phyloP scores from a whole-genome alignment of 2,797 vertebrate species.

The Graptemys geographica region DNA sequence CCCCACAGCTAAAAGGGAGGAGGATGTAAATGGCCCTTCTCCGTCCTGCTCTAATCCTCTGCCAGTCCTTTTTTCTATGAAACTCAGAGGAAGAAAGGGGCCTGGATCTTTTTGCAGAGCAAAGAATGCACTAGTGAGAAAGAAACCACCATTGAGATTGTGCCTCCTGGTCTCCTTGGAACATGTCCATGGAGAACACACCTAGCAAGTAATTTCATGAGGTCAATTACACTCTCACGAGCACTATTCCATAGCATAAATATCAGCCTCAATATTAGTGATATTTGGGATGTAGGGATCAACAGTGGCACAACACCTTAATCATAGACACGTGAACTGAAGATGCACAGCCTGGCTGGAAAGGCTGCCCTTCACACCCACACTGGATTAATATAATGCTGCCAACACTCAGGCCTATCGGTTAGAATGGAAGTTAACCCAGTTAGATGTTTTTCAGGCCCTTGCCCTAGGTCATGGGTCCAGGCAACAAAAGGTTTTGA shows the following conservation, averaged over 20 bases:
- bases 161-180: background rate
- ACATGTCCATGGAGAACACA: background rate
- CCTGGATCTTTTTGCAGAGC: background rate
- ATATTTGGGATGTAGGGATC: background rate
- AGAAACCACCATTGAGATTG: background rate
- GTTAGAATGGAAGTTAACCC: constrained; percentile 54
- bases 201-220: background rate
- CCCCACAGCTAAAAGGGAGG: background rate
- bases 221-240: background rate
- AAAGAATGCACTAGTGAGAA: background rate
- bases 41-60: background rate
- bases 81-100: background rate
- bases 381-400: constrained; percentile 10
- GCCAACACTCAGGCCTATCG: constrained; percentile 54
- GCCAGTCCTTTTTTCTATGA: background rate
- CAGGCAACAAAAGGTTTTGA: background rate
- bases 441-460: constrained; percentile 40
- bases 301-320: constrained; percentile 20
- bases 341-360: constrained; percentile 37
- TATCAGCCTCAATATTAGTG: background rate
- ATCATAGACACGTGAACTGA: background rate
- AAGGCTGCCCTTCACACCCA: constrained; percentile 19
- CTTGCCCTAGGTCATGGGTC: constrained; percentile 25
- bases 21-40: background rate
- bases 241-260: background rate